These are phyloP conservation scores for Abscondita cerata DNA, from an alignment of 2,888 invertebrate species.

Conservation along the genomic window DNA sequence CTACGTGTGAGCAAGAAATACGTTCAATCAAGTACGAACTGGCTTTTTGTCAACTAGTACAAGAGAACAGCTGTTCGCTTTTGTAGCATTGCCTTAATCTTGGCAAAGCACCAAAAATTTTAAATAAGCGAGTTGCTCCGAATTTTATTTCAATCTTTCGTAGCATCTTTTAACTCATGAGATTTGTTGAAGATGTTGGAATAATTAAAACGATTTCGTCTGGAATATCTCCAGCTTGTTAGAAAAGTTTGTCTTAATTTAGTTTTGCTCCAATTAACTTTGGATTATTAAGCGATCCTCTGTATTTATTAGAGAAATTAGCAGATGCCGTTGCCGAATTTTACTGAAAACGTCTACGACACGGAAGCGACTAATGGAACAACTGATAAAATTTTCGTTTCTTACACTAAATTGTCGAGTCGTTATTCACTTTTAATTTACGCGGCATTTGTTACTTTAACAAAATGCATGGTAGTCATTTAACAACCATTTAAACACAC, in stretches of 20 bases:
- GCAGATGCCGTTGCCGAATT: constrained; percentile 35
- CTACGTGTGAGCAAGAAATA: constrained; percentile 39
- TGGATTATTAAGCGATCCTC: constrained; percentile 44
- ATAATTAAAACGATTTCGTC: constrained; percentile 49
- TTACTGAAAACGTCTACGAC: constrained; percentile 27
- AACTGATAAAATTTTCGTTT: constrained; percentile 30
- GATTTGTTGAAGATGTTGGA: constrained; percentile 40
- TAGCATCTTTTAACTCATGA: constrained; percentile 32
- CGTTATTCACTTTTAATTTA: constrained; percentile 9
- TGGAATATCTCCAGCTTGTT: constrained; percentile 41
- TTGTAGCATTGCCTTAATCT: constrained; percentile 34
- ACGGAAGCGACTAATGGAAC: constrained; percentile 30
- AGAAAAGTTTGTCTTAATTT: constrained; percentile 42
- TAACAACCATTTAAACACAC: neutral
- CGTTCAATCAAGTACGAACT: constrained; percentile 39
- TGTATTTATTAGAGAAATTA: constrained; percentile 36
- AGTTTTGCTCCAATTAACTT: constrained; percentile 47
- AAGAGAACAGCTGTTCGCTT: constrained; percentile 37
- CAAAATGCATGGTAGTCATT: neutral
- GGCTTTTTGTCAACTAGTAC: constrained; percentile 39
- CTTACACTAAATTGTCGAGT: constrained; percentile 9
- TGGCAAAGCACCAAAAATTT: constrained; percentile 42
- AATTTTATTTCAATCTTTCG: constrained; percentile 38
- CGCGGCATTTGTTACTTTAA: neutral
- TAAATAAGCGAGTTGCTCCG: constrained; percentile 24